Percentiles rank a stretch among this genome's conserved stretches.
These are phyloP conservation scores for Conus canariensis DNA, from an alignment of 2,888 invertebrate genomes.

Conservation along the genomic window DNA sequence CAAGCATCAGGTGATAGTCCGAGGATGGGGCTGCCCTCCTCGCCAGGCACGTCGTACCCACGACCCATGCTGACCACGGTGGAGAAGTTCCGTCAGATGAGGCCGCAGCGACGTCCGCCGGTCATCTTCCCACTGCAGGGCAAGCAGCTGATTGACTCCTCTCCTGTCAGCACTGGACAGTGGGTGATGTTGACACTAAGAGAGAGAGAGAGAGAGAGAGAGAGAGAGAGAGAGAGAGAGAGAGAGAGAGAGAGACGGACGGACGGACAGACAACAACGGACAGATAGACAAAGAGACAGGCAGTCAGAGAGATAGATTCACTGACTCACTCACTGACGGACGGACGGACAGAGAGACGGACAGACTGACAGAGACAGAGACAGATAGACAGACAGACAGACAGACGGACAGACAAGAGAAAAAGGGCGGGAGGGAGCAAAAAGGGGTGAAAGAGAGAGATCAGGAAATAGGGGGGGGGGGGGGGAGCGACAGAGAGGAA, in stretches of 20 bases:
- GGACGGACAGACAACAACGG: not conserved
- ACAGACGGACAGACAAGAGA: too few species aligned
- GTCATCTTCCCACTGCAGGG: conserved; percentile 65
- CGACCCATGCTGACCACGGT: conserved; percentile 61
- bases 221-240: not conserved
- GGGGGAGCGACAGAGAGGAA: too few species aligned
- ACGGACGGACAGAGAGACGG: too few species aligned
- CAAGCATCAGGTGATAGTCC: not conserved
- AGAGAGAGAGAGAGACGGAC: too few species aligned
- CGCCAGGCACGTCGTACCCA: conserved; percentile 13
- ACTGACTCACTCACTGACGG: not conserved
- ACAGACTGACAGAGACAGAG: too few species aligned
- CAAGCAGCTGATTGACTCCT: conserved; percentile 61
- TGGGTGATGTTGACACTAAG: not conserved
- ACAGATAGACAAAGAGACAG: not conserved
- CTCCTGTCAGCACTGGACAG: not conserved
- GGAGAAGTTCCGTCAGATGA: conserved; percentile 64
- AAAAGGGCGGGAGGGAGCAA: too few species aligned
- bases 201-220: not conserved
- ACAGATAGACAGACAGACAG: too few species aligned
- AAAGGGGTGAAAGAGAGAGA: too few species aligned
- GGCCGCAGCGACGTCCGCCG: conserved; percentile 60
- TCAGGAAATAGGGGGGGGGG: too few species aligned
- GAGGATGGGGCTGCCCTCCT: not conserved
- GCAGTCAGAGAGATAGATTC: not conserved